phyloP scores from a whole-genome alignment of 2,113 vertebrate species.

The Gobio gobio region DNA sequence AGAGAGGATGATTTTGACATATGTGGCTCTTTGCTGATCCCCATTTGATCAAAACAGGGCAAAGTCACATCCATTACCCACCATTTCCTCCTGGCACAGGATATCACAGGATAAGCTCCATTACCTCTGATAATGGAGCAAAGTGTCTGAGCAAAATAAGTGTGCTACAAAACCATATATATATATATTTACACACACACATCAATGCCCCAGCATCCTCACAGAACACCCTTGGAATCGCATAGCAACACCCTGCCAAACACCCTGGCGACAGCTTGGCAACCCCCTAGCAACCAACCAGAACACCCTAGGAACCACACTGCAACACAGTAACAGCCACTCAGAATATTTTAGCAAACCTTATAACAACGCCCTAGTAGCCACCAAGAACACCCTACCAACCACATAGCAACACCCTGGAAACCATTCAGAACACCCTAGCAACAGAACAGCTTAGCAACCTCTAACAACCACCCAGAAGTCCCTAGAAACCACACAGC shows the following conservation, averaged over 20 bases:
- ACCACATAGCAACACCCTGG: neutral
- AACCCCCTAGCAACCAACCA: neutral
- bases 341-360: neutral
- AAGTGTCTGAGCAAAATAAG: constrained; percentile 14
- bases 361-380: neutral
- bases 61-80: constrained; percentile 48
- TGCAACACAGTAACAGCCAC: neutral
- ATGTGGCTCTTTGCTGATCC: neutral
- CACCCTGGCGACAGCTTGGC: neutral
- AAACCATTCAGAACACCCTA: neutral
- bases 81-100: constrained; percentile 26
- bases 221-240: neutral
- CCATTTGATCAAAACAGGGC: constrained; percentile 28
- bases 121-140: constrained; percentile 50
- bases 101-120: constrained; percentile 55
- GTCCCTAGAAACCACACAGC: neutral
- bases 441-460: neutral
- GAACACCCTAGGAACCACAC: neutral
- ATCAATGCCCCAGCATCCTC: no score
- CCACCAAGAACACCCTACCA: neutral
- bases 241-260: neutral
- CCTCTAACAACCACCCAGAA: neutral
- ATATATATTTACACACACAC: no score
- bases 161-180: neutral
- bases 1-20: constrained; percentile 30